Percentiles rank a stretch among this genome's conserved stretches.
These are phyloP conservation scores for Dermatemys mawii DNA, from an alignment of 2,113 vertebrate genomes.

Conservation along the genomic window DNA sequence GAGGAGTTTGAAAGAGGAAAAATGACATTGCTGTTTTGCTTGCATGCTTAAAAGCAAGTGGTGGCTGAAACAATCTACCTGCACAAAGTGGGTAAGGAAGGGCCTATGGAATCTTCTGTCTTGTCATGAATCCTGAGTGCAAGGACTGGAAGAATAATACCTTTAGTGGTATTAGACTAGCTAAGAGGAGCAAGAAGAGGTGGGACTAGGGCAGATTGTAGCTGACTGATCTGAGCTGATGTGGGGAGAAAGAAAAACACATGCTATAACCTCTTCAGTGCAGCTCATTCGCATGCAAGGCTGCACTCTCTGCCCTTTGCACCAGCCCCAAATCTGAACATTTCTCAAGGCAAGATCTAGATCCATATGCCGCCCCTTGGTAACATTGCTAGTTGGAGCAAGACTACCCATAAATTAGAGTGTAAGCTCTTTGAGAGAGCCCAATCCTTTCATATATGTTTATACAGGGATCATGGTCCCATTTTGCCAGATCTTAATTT, in stretches of 20 bases:
- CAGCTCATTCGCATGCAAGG: background rate
- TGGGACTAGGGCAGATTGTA: background rate
- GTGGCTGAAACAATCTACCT: background rate
- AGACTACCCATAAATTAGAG: background rate
- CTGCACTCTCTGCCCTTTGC: background rate
- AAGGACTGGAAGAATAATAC: background rate
- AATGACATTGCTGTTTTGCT: background rate
- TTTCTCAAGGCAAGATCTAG: background rate
- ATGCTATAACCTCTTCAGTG: background rate
- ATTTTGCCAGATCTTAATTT: background rate
- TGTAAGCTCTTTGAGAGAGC: background rate
- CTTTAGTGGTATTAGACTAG: background rate
- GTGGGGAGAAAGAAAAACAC: background rate
- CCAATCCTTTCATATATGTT: background rate
- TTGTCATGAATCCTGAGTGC: background rate
- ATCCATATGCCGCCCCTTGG: background rate
- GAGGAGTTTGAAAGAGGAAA: background rate
- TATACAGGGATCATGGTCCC: background rate
- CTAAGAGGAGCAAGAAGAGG: background rate
- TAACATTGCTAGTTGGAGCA: accelerated
- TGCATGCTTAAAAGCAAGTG: background rate
- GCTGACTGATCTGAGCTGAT: background rate
- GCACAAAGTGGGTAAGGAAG: background rate
- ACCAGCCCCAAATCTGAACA: background rate
- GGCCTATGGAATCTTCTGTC: background rate